Evolutionary conservation across 1,140 invertebrate genomes (phyloP), one percentile per base, ranked within the genome.

Genomic region (Cyclargus thomasi): DNA sequence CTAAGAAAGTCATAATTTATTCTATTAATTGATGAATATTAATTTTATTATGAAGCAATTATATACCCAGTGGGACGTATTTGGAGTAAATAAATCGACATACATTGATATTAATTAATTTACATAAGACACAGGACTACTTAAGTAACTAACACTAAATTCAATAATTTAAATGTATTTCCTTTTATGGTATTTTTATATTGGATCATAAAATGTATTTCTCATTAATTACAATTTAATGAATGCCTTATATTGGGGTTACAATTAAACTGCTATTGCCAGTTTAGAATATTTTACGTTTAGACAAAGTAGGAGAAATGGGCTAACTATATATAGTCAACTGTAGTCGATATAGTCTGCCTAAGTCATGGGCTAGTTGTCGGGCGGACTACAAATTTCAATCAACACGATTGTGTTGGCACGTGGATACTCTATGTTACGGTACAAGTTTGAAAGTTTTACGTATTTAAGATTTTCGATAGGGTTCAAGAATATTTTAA

Each of bases 331-430:
- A n/a, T n/a, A 47, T 47, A 4, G 36, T 39, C 36, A 39, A 1
- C 23, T 23, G 6, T 23, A 53, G 63, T 55, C 57, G 59, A 62
- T 66, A 53, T 59, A 74, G 62, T 68, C 29, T 73, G 75, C 80
- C 82, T 80, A 76, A 78, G 78, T 47, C 10, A 16, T 47, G 39
- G 14, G 14, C 39, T 47, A 47, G 39, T 47, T 47, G 39, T 65
- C 82, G 78, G 71, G 80, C 79, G 80, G 78, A 79, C 87, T 84
- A 90, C 87, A 90, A 90, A 87, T 90, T 90, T 88, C 87, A 90
- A 88, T 90, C 87, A 90, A 88, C 83, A 84, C 78, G 74, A 68
- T 78, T 73, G 74, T 85, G 83, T 85, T 81, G 78, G 80, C 83
- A 85, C 85, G 83, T 85, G 81, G 76, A 68, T 70, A 80, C 78